A percentile compares a stretch with the other conserved stretches of the same genome.
Evolutionary conservation across 2,797 vertebrate genomes (phyloP).

Genomic region (Protosalanx chinensis): DNA sequence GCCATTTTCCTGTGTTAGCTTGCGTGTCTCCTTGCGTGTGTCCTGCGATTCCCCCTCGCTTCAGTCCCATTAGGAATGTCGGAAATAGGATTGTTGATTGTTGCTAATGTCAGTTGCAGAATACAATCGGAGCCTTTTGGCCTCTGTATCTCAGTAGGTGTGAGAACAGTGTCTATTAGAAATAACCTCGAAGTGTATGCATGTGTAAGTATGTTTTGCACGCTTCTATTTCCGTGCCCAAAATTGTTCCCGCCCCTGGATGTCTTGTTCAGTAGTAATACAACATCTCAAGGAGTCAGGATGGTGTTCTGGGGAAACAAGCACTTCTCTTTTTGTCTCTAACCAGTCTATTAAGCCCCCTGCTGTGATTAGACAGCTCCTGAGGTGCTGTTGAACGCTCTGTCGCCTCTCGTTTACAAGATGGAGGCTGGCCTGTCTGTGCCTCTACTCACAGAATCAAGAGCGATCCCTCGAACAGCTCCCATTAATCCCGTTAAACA

Average conservation of each 20-base stretch:
- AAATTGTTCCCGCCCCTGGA: not conserved
- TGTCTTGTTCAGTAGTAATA: too few relatives aligned
- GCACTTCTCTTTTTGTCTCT: not conserved
- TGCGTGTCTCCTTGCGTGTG: not conserved
- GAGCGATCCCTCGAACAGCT: slow-evolving; percentile 36
- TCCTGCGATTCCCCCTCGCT: too few relatives aligned
- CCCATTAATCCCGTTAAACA: slow-evolving; percentile 21
- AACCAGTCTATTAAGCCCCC: slow-evolving; percentile 1
- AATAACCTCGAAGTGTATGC: not conserved
- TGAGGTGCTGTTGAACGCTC: slow-evolving; percentile 18
- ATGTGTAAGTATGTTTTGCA: not conserved
- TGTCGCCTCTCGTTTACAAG: slow-evolving; percentile 26
- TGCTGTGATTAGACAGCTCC: slow-evolving; percentile 28
- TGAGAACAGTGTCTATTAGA: too few relatives aligned
- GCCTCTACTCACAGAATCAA: slow-evolving; percentile 17
- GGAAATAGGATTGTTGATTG: too few relatives aligned
- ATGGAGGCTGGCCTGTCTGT: slow-evolving; percentile 4
- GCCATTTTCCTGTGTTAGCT: not conserved
- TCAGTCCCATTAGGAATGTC: too few relatives aligned
- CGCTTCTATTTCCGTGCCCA: not conserved
- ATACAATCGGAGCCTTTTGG: too few relatives aligned
- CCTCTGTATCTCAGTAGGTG: too few relatives aligned
- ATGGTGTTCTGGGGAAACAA: not conserved
- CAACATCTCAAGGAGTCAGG: not conserved
- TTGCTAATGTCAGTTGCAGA: too few relatives aligned